Percentiles rank a stretch among this genome's conserved stretches.
Conservation (phyloP, 35 echinoderm and acorn worm genomes). For the Anneissia japonica region DNA sequence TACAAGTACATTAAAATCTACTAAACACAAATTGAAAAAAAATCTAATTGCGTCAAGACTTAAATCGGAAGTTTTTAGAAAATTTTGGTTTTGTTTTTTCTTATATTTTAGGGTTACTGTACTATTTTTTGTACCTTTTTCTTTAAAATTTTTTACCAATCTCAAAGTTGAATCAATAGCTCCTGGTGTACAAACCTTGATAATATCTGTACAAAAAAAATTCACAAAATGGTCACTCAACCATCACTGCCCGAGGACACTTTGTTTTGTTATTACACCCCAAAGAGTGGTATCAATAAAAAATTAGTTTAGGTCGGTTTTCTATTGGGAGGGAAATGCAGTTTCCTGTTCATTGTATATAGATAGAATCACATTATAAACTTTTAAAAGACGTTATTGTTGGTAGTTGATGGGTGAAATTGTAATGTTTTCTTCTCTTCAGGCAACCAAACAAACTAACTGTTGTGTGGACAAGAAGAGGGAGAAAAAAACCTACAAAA, state of each 20-base stretch:
- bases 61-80: no score
- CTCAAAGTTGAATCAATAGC: neutral
- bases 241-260: neutral
- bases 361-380: neutral
- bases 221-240: neutral
- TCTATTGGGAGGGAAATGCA: neutral
- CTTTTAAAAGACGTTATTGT: neutral
- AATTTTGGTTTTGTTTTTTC: neutral
- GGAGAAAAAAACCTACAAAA: slow-evolving; percentile 80
- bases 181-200: neutral
- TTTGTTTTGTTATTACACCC: neutral
- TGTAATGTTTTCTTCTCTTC: neutral
- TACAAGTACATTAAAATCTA: no score
- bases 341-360: neutral
- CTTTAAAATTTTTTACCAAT: no score
- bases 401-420: neutral
- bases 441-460: slow-evolving; percentile 94
- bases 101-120: neutral
- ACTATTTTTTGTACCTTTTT: neutral
- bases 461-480: slow-evolving; percentile 81
- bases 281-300: neutral
- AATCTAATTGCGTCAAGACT: no score
- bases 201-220: neutral
- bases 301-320: neutral
- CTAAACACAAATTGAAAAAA: no score